Evolutionary conservation across 2,113 vertebrate species (phyloP).

Genomic region (Penelope pileata): DNA sequence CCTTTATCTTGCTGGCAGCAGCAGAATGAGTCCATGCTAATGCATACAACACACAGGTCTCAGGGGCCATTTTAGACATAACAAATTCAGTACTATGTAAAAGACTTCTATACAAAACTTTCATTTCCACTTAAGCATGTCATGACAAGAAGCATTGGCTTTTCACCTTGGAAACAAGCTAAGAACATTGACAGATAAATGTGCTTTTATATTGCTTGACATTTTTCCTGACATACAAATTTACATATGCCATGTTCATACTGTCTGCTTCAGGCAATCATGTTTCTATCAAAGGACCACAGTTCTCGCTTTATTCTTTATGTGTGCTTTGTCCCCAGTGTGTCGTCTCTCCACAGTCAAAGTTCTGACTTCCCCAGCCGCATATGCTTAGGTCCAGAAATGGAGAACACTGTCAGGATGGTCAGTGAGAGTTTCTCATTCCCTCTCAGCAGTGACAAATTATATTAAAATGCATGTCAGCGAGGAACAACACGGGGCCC

Average conservation of each 20-base stretch:
- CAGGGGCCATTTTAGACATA: not conserved
- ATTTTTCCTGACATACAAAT: not conserved
- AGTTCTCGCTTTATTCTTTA: not conserved
- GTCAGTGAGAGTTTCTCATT: not conserved
- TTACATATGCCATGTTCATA: fast-evolving
- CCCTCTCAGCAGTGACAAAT: not conserved
- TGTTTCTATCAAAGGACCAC: not conserved
- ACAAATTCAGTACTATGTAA: not conserved
- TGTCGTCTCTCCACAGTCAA: not conserved
- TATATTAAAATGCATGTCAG: not conserved
- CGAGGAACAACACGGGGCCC: not conserved
- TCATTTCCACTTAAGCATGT: not conserved
- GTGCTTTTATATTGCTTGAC: not conserved
- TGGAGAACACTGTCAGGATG: not conserved
- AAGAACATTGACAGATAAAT: not conserved
- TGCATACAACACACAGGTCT: fast-evolving
- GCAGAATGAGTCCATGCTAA: fast-evolving
- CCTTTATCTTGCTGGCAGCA: not conserved
- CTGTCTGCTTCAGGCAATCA: not conserved
- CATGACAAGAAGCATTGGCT: not conserved
- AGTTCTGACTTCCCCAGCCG: fast-evolving
- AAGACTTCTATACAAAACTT: not conserved
- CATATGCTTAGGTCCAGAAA: not conserved
- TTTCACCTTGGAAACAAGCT: not conserved
- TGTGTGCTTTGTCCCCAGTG: not conserved